Evolutionary conservation across 2,113 vertebrate species (phyloP).

Genomic region (Noturus placidus): DNA sequence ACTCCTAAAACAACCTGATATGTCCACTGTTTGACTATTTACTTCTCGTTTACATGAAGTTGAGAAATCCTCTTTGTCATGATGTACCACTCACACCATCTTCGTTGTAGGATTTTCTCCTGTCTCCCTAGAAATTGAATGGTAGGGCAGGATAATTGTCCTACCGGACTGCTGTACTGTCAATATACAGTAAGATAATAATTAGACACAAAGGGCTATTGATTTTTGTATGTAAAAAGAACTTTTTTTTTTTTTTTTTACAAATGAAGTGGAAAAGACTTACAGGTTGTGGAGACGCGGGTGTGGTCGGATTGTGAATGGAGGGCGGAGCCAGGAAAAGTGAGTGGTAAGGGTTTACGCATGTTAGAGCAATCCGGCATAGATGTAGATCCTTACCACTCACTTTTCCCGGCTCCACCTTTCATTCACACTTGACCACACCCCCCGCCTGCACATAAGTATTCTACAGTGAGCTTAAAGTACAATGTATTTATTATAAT

Average conservation of each 20-base stretch:
- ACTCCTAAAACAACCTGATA: neutral
- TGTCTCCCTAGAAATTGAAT: neutral
- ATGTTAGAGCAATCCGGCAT: too few species aligned
- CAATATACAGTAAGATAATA: neutral
- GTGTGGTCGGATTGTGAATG: too few species aligned
- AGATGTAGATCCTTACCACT: too few species aligned
- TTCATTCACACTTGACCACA: too few species aligned
- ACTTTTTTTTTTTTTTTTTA: too few species aligned
- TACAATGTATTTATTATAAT: constrained; percentile 6
- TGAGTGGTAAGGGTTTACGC: too few species aligned
- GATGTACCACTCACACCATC: neutral
- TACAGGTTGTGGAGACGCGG: neutral
- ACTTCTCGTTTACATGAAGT: neutral
- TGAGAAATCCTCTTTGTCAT: neutral
- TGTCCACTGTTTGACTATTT: neutral
- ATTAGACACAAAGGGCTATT: neutral
- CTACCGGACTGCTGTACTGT: neutral
- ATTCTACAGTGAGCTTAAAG: neutral
- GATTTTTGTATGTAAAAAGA: neutral
- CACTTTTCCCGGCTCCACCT: too few species aligned
- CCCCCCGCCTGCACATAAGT: too few species aligned
- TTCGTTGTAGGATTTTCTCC: neutral
- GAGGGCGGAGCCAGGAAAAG: too few species aligned
- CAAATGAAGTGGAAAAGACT: neutral
- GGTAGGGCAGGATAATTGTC: neutral